These are phyloP conservation scores for Crotalus viridis DNA, from an alignment of 2,113 vertebrate species.

Conservation along the genomic window DNA sequence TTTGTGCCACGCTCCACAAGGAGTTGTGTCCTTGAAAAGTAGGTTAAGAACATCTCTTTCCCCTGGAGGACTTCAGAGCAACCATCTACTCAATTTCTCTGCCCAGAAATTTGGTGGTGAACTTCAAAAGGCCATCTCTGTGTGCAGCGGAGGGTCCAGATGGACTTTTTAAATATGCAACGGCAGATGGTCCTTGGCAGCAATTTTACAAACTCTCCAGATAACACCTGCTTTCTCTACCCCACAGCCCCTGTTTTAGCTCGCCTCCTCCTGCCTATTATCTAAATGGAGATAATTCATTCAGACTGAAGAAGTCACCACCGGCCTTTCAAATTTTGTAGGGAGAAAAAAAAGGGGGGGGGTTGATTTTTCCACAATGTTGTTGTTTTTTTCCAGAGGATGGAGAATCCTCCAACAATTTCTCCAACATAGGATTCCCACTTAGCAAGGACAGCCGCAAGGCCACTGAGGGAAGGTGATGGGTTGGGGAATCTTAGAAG, in stretches of 20 bases:
- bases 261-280: not conserved
- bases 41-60: not conserved
- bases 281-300: not conserved
- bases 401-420: not conserved
- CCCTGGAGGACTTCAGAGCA: not conserved
- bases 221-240: not conserved
- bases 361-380: not conserved
- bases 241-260: not conserved
- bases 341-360: not conserved
- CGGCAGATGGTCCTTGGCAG: not conserved
- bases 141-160: not conserved
- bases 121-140: not conserved
- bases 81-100: not conserved
- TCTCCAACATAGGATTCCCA: not conserved
- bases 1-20: not conserved
- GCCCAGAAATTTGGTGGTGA: not conserved
- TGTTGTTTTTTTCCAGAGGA: not conserved
- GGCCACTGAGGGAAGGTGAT: not conserved
- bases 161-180: not conserved
- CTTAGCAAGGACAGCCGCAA: not conserved
- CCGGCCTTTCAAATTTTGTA: not conserved
- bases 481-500: not conserved
- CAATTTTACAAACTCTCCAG: not conserved
- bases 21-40: not conserved
- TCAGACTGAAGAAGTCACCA: not conserved